Conservation (phyloP, 1,140 invertebrate genomes). For the Olivierus martensii region DNA sequence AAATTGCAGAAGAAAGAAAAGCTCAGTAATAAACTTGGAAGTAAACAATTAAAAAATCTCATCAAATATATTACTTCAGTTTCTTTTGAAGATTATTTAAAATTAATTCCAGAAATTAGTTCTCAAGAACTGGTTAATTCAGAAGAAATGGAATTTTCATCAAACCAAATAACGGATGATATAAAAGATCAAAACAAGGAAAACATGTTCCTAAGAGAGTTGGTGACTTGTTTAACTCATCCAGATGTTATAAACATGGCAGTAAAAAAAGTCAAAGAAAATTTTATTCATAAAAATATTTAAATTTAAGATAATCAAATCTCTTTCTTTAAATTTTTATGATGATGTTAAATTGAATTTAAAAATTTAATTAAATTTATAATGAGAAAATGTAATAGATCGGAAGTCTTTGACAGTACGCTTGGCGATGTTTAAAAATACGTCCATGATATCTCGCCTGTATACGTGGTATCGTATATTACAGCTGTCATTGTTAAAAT, state of each 20-base stretch:
- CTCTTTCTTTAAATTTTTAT: too few species aligned
- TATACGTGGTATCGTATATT: too few species aligned
- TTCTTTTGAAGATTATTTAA: not conserved
- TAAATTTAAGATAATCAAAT: too few species aligned
- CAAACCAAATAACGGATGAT: not conserved
- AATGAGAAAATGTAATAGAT: too few species aligned
- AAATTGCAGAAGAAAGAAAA: not conserved
- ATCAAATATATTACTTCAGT: not conserved
- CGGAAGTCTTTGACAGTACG: too few species aligned
- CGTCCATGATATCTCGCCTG: too few species aligned
- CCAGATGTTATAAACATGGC: conserved; percentile 14
- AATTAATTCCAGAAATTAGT: not conserved
- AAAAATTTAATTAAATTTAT: too few species aligned
- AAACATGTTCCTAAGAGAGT: not conserved
- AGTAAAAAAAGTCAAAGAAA: too few species aligned
- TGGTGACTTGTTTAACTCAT: conserved; percentile 18
- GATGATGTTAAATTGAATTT: too few species aligned
- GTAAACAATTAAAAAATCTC: not conserved
- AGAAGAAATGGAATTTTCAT: not conserved
- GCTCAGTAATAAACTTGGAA: not conserved
- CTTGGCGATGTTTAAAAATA: too few species aligned
- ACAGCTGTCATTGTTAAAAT: too few species aligned
- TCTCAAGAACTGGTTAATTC: not conserved
- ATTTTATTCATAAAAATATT: too few species aligned
- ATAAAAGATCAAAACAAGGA: not conserved